phyloP scores from a whole-genome alignment of 1,140 invertebrate genomes.

The Drepana arcuata region DNA sequence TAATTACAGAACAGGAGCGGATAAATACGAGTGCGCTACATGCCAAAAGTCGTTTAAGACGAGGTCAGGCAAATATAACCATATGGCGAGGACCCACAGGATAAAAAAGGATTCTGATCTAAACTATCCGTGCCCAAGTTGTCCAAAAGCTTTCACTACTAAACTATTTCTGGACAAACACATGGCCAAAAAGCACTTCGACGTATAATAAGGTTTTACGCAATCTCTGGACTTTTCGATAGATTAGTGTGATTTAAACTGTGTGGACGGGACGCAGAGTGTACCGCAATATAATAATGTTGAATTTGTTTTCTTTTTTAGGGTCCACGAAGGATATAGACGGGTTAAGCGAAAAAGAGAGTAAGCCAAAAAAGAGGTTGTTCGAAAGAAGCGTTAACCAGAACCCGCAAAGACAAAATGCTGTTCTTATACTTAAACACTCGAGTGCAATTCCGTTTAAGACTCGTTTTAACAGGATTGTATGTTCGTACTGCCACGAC shows the following conservation, averaged over 20 bases:
- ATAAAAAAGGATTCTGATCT: conserved; percentile 49
- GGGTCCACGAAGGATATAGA: conserved; percentile 48
- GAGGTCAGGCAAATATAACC: conserved; percentile 58
- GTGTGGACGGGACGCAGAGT: too few relatives aligned
- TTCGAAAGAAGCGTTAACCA: conserved; percentile 60
- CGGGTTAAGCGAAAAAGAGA: conserved; percentile 47
- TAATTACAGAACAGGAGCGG: conserved; percentile 47
- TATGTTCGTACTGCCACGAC: conserved; percentile 58
- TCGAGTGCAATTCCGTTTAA: conserved; percentile 59
- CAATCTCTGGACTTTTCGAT: conserved; percentile 14
- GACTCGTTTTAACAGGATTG: conserved; percentile 56
- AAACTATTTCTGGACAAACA: conserved; percentile 60
- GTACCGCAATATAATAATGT: conserved; percentile 59
- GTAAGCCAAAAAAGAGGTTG: conserved; percentile 58
- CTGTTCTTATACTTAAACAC: conserved; percentile 49
- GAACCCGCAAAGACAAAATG: conserved; percentile 57
- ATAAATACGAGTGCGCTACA: conserved; percentile 50
- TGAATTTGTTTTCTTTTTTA: conserved; percentile 64
- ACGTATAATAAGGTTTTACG: too few relatives aligned
- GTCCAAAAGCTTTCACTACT: conserved; percentile 52
- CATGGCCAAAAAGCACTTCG: conserved; percentile 54
- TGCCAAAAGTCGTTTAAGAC: conserved; percentile 59
- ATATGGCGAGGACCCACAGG: conserved; percentile 51
- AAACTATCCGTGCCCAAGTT: conserved; percentile 45
- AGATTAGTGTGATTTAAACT: background rate